Evolutionary conservation across 1,140 invertebrate species (phyloP), one percentile per base, ranked within the genome.

Genomic region (Scaptomyza graminum): DNA sequence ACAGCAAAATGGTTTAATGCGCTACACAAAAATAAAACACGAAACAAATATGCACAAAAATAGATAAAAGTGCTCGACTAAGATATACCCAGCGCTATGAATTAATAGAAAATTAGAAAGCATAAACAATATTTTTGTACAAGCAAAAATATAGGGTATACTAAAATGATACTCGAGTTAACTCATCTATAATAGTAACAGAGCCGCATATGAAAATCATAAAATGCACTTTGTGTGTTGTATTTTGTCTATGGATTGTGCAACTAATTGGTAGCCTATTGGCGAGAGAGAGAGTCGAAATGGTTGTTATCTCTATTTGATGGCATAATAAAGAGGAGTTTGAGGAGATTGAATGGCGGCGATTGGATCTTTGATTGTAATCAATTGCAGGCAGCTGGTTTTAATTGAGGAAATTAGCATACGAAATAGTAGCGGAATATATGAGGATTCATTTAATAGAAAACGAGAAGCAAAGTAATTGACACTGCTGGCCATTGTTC

Each of bases 191-290:
- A 22, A 22, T 22, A 22, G 18, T 28, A 6, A 34, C 31, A 34
- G 8, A 34, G 8, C 8, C 8, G 2, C 7, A 31, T 34, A 22
- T 34, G 31, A 8, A 34, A 34, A 34, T 8, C 2, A 63, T 31
- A 16, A 16, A 9, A 11, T 18, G 22, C n/a, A n/a, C 44, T 63
- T 47, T 56, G 31, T 34, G 7, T 31, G n/a, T 22, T 22, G 18
- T 22, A 7, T 8, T 8, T 44, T 44, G 34, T 37, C 8, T 28
- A 31, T 47, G 49, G 41, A 15, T 25, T 11, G 22, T 52, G 13
- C 22, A 37, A 41, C 75, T 83, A 79, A 83, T 82, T 75, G 64
- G 34, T 65, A 49, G n/a, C 68, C 43, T 44, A 54, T 65, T 7
- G n/a, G n/a, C n/a, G n/a, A n/a, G n/a, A n/a, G n/a, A n/a, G 43